Evolutionary conservation across 2,888 invertebrate species (phyloP).

Genomic region (Lepidocyrtinus sp.): DNA sequence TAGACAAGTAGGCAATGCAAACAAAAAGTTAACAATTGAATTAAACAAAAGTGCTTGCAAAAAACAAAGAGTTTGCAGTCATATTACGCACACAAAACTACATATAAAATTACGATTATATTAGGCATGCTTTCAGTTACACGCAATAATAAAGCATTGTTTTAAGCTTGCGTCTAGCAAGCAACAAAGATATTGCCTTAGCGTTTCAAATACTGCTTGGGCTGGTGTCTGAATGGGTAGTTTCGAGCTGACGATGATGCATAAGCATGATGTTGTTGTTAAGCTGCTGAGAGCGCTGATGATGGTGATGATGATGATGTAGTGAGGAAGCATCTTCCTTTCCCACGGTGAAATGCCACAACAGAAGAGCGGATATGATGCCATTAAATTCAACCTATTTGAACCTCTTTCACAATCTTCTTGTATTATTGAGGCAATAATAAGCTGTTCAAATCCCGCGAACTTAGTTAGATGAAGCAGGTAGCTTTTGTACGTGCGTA

Average conservation of each 20-base stretch:
- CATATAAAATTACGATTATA: no score
- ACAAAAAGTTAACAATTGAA: conserved; percentile 6
- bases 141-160: not conserved
- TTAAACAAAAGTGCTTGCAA: not conserved
- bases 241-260: conserved; percentile 19
- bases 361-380: conserved; percentile 69
- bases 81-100: not conserved
- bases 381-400: conserved; percentile 66
- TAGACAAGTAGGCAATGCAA: no score
- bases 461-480: conserved; percentile 15
- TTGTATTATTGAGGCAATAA: conserved; percentile 50
- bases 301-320: conserved; percentile 60
- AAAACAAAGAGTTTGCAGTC: not conserved
- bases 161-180: not conserved
- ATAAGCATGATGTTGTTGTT: conserved; percentile 41
- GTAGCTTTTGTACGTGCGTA: not conserved
- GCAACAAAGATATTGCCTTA: not conserved
- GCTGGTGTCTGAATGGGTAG: not conserved
- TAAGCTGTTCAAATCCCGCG: conserved; percentile 23
- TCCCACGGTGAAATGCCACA: conserved; percentile 70
- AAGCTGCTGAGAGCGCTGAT: conserved; percentile 30
- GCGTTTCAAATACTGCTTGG: no score
- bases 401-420: conserved; percentile 61
- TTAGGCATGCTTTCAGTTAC: no score
- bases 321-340: conserved; percentile 70